Base-by-base conservation (phyloP, 2,797 vertebrate species). In the Acanthis flammea region DNA sequence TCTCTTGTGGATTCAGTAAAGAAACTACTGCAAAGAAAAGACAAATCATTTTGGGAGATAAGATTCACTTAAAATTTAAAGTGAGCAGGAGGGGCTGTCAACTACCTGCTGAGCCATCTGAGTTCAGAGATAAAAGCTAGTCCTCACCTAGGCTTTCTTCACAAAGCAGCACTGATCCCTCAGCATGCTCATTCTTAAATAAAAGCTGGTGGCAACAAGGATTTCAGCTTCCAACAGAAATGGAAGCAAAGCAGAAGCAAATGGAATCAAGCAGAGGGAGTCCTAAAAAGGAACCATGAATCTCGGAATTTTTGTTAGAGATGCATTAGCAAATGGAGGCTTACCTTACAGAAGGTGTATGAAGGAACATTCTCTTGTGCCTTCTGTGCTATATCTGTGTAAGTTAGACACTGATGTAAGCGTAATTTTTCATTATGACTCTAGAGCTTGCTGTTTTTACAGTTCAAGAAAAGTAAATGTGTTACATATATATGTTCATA, bases 371-470 rank as follows among this genome's bases (percentile, higher is more conserved):
- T 55, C 23, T 78, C 33, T 47, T 55, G 2, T 39, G 33, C 37
- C 28, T 71, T 48, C 50, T 63, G 41, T 31, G 37, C 25, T 23
- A 3, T 9, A 41, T 67, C 37, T 67, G 31, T 60, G 11, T 31
- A 71, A 84, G 53, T 0, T 60, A 61, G 30, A 60, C 16, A 88
- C 9, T 1, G 2, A 9, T 35, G 12, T 27, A 55, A 23, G 19
- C 0, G 0, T 31, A 61, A 57, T 31, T 39, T 67, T 30, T 71
- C 19, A 63, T 33, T 71, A 23, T 12, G 25, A 22, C 6, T 61
- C 22, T 60, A 7, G 2, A 58, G 27, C 11, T 73, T 66, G 24
- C 10, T 73, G 37, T 58, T 51, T 67, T 81, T 37, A 28, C 51
- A 84, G 45, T 19, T 48, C 9, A 37, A 58, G 41, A 55, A 74